Evolutionary conservation across 2,113 vertebrate species (phyloP).

Genomic region (Marmota flaviventris): DNA sequence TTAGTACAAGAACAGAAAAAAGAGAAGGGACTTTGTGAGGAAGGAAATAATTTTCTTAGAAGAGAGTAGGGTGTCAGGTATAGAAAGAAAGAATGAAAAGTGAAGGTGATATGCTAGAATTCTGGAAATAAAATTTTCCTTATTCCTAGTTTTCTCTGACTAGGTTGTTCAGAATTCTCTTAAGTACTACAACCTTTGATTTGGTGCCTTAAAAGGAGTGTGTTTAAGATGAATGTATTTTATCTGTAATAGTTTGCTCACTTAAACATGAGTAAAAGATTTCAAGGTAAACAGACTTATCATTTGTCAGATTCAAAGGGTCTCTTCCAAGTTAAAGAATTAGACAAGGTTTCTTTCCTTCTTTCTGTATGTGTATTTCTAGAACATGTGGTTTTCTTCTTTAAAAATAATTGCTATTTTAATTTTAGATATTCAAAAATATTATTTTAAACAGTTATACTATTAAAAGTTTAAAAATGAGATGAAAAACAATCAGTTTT

Average conservation of each 20-base stretch:
- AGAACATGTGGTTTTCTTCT: background rate
- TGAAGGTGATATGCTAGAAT: background rate
- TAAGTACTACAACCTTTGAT: background rate
- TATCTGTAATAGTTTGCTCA: background rate
- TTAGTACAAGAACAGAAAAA: conserved; percentile 27
- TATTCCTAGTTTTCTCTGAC: background rate
- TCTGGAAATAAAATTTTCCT: background rate
- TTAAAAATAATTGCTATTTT: conserved; percentile 6
- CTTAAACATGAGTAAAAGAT: conserved; percentile 12
- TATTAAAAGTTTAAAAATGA: conserved; percentile 51
- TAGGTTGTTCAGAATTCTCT: background rate
- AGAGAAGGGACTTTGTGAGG: background rate
- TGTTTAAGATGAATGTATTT: background rate
- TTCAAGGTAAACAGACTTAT: background rate
- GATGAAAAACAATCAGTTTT: background rate
- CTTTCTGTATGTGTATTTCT: background rate
- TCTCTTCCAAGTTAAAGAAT: conserved; percentile 37
- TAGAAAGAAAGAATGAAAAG: background rate
- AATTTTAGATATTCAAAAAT: conserved; percentile 1
- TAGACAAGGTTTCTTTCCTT: background rate
- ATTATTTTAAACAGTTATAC: conserved; percentile 29
- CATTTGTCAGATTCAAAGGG: background rate
- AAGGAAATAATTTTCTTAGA: conserved; percentile 15
- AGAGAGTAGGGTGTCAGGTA: background rate
- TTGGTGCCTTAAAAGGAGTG: conserved; percentile 15